These are phyloP conservation scores for Todiramphus chloris DNA, from an alignment of 2,113 vertebrate species.

Conservation along the genomic window DNA sequence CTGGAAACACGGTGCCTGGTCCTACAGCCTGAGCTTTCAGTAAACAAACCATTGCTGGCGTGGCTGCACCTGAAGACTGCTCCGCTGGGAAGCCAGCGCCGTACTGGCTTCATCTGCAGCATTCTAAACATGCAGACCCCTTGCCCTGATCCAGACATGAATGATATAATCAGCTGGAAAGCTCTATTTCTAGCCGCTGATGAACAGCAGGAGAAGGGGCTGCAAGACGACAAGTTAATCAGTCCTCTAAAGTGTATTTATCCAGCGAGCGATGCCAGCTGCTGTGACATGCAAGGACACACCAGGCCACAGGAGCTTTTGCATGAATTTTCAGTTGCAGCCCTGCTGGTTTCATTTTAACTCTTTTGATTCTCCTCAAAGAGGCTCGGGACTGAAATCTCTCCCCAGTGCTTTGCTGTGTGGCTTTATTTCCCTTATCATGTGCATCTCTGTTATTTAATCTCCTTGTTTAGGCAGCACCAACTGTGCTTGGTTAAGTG, in stretches of 20 bases:
- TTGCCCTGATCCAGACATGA: not conserved
- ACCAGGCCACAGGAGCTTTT: not conserved
- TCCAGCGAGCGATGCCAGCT: not conserved
- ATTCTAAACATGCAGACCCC: not conserved
- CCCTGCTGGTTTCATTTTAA: constrained; percentile 33
- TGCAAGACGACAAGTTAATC: constrained; percentile 15
- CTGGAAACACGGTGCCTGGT: not conserved
- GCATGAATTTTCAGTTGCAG: not conserved
- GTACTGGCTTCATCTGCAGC: fast-evolving
- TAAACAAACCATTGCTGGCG: not conserved
- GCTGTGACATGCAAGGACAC: constrained; percentile 22
- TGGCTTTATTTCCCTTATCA: constrained; percentile 3
- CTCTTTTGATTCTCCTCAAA: constrained; percentile 13
- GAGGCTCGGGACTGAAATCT: not conserved
- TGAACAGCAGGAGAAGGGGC: constrained; percentile 25
- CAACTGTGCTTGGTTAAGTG: not conserved
- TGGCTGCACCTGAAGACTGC: not conserved
- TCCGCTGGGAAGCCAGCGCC: not conserved
- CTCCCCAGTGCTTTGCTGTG: not conserved
- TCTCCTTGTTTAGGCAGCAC: not conserved
- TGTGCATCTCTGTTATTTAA: not conserved
- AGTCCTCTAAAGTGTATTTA: constrained; percentile 36
- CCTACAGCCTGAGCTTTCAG: not conserved
- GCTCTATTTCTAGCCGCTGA: not conserved
- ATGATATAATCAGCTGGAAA: not conserved